A percentile compares a stretch with the other conserved stretches of the same genome.
phyloP scores from a whole-genome alignment of 2,797 vertebrate genomes.

The Masticophis lateralis region DNA sequence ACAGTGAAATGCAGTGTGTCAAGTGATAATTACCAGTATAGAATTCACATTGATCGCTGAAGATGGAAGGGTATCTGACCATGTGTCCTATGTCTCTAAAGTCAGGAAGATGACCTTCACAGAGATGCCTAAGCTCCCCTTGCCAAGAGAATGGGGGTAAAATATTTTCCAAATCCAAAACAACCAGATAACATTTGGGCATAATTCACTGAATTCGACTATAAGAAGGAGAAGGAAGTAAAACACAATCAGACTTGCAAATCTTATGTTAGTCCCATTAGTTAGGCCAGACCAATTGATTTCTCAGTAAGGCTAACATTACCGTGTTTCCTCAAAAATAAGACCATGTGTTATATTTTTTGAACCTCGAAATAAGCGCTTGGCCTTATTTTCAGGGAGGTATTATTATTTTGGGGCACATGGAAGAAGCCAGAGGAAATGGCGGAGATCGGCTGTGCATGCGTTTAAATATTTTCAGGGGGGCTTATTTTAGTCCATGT shows the following conservation, averaged over 20 bases:
- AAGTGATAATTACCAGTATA: background rate
- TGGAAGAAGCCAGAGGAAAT: too few species aligned
- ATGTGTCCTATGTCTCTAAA: background rate
- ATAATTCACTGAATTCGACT: background rate
- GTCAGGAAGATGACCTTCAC: background rate
- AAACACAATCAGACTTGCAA: background rate
- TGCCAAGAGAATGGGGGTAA: background rate
- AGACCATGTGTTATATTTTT: too few species aligned
- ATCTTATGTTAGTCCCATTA: background rate
- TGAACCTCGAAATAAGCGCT: too few species aligned
- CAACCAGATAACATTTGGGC: background rate
- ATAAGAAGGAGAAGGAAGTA: background rate
- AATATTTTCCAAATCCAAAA: background rate
- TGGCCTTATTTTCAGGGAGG: too few species aligned
- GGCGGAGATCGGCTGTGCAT: too few species aligned
- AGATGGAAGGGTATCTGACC: background rate
- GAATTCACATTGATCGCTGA: background rate
- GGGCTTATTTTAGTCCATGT: too few species aligned
- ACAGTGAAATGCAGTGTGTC: background rate
- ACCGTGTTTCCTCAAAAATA: too few species aligned
- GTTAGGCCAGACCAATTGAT: background rate
- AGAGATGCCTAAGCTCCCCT: background rate
- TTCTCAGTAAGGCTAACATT: background rate
- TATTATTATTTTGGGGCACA: too few species aligned
- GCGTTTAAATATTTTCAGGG: too few species aligned